Percentiles rank a stretch among this genome's conserved stretches.
Conservation (phyloP, 2,113 vertebrate species). For the Lagenorhynchus albirostris region DNA sequence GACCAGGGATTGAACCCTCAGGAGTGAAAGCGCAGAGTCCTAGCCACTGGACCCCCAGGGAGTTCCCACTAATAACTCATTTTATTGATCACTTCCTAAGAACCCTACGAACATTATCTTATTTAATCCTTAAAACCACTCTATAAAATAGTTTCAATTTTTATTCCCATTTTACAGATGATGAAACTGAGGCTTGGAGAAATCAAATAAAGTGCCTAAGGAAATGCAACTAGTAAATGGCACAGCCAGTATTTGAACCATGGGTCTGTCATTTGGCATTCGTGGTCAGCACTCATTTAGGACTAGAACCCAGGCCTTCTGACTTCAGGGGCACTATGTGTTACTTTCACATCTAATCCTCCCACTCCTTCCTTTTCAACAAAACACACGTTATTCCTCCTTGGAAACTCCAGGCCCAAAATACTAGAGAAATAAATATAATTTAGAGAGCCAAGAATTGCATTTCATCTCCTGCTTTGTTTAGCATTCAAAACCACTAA, state of each 20-base stretch:
- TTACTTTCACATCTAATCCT: not conserved
- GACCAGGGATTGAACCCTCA: too few species aligned
- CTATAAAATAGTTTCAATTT: not conserved
- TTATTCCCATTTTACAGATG: not conserved
- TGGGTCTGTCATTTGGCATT: not conserved
- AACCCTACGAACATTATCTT: not conserved
- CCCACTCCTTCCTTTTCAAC: constrained; percentile 15
- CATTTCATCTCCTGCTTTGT: constrained; percentile 45
- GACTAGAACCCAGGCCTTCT: not conserved
- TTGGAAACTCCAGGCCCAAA: constrained; percentile 15
- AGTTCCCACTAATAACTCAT: not conserved
- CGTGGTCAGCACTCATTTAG: not conserved
- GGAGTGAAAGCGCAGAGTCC: too few species aligned
- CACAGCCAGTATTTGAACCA: not conserved
- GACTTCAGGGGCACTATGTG: not conserved
- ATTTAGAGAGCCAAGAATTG: constrained; percentile 23
- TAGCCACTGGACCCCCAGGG: too few species aligned
- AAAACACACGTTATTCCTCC: not conserved
- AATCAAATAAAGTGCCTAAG: not conserved
- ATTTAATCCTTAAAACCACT: not conserved
- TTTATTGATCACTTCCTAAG: not conserved
- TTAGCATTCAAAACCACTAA: constrained; percentile 61
- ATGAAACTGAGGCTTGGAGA: not conserved
- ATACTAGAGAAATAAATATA: constrained; percentile 62
- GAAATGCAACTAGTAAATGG: not conserved